These are phyloP conservation scores for Zaprionus taronus DNA, from an alignment of 1,140 invertebrate species.

Conservation along the genomic window DNA sequence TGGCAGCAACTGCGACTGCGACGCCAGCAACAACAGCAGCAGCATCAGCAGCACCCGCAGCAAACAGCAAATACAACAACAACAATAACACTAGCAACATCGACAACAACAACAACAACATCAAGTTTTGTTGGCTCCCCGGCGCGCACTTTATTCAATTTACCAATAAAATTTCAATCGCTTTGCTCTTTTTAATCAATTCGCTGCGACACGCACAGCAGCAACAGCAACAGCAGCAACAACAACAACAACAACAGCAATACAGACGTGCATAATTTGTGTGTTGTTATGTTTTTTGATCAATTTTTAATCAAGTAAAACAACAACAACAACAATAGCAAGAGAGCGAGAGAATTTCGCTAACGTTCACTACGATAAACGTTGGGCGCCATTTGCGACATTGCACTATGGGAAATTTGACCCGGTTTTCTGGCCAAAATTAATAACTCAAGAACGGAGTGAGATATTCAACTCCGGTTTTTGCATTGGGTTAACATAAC, in stretches of 20 bases:
- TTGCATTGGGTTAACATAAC: no score
- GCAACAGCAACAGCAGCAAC: constrained; percentile 20
- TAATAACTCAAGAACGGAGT: no score
- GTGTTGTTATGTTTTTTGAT: constrained; percentile 78
- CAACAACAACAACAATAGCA: constrained; percentile 13
- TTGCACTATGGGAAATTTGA: no score
- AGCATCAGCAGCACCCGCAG: constrained; percentile 9
- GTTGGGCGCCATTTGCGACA: constrained; percentile 37
- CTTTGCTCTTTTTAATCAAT: constrained; percentile 84
- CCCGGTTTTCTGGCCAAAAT: no score
- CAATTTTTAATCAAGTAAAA: constrained; percentile 78
- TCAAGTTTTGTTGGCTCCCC: constrained; percentile 44
- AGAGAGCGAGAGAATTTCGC: constrained; percentile 17
- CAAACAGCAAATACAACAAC: constrained; percentile 16
- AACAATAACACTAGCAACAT: constrained; percentile 14
- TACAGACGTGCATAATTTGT: constrained; percentile 68
- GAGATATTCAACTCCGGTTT: no score
- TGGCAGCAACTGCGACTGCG: constrained; percentile 30
- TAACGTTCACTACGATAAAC: neutral
- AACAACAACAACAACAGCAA: constrained; percentile 10
- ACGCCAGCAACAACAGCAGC: constrained; percentile 26
- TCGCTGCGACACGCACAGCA: constrained; percentile 60
- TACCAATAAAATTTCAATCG: constrained; percentile 84
- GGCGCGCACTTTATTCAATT: constrained; percentile 81
- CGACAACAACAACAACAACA: constrained; percentile 12